phyloP scores from a whole-genome alignment of 92 coral and sea anemone genomes.

The Heteractis magnifica region DNA sequence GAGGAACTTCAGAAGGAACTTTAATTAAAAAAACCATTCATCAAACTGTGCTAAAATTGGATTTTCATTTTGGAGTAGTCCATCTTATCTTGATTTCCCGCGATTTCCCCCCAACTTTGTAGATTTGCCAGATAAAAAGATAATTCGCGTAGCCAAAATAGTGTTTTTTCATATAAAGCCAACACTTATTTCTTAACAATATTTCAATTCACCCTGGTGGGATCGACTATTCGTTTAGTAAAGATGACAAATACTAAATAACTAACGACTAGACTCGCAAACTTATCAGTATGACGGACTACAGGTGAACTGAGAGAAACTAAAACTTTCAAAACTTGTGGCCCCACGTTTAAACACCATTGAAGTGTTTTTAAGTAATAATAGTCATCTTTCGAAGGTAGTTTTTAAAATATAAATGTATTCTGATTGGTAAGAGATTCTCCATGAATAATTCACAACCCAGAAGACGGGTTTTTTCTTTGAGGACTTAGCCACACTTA shows the following conservation, averaged over 20 bases:
- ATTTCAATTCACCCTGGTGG: constrained; percentile 3
- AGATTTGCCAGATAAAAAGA: constrained; percentile 33
- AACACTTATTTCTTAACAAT: constrained; percentile 17
- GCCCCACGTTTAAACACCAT: background rate
- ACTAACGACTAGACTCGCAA: background rate
- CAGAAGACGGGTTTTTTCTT: constrained; percentile 16
- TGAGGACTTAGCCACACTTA: constrained; percentile 30
- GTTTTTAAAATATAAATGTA: background rate
- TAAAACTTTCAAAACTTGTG: constrained; percentile 24
- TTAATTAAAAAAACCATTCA: constrained; percentile 47
- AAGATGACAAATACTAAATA: background rate
- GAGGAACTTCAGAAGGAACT: constrained; percentile 23
- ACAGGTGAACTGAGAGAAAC: background rate
- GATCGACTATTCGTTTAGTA: constrained; percentile 1
- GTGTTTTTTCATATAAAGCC: constrained; percentile 21
- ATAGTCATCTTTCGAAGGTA: background rate
- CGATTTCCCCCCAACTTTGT: constrained; percentile 44
- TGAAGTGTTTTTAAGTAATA: background rate
- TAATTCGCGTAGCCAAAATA: constrained; percentile 34
- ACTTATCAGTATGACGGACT: background rate
- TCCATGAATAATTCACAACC: background rate
- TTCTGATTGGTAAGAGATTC: background rate
- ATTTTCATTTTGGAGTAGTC: constrained; percentile 35
- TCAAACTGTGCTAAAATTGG: constrained; percentile 47
- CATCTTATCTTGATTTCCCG: constrained; percentile 39